Conservation (phyloP, 2,113 vertebrate genomes). For the Tautogolabrus adspersus region DNA sequence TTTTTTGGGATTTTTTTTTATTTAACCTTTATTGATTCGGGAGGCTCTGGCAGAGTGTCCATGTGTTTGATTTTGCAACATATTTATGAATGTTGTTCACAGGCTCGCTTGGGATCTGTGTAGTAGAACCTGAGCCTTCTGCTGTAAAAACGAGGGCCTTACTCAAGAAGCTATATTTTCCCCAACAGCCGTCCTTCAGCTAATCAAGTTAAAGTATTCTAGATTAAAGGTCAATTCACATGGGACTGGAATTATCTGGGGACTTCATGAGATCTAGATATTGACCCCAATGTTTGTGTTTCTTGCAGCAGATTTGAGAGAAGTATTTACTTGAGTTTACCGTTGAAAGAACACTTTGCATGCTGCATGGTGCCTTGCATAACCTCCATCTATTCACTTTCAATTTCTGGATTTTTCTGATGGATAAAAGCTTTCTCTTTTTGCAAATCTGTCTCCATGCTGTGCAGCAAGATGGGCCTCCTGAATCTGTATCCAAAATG, state of each 20-base stretch:
- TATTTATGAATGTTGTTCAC: neutral
- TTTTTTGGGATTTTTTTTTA: neutral
- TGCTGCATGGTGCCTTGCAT: neutral
- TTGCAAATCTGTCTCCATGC: neutral
- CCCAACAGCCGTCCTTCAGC: no score
- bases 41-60: neutral
- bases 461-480: neutral
- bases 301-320: neutral
- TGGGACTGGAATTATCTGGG: no score
- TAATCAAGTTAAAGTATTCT: no score
- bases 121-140: neutral
- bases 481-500: neutral
- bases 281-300: no score
- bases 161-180: no score
- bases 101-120: neutral
- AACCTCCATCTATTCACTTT: neutral
- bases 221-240: no score
- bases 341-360: no score
- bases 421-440: neutral
- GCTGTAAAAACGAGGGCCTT: neutral
- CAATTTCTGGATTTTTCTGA: neutral
- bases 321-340: no score
- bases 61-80: conserved; percentile 2
- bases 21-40: conserved; percentile 11
- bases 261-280: no score